A percentile compares a stretch with the other conserved stretches of the same genome.
These are phyloP conservation scores for Paratrypauchen microcephalus DNA, from an alignment of 2,797 vertebrate species.

Conservation along the genomic window DNA sequence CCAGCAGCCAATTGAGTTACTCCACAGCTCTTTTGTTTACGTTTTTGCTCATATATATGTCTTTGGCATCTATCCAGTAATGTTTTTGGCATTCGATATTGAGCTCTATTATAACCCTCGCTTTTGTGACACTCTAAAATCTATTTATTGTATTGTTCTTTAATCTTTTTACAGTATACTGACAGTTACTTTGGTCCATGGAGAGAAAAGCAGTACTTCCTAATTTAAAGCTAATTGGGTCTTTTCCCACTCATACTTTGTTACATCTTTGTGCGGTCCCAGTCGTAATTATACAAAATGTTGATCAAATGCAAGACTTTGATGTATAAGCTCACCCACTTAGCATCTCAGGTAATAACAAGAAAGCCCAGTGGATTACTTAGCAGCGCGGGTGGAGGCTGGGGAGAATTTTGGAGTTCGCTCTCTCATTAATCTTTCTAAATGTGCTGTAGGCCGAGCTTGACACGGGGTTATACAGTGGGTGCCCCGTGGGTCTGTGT, in stretches of 20 bases:
- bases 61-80: no score
- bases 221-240: conserved; percentile 7
- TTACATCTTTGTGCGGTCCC: conserved; percentile 26
- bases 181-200: background rate
- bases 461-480: conserved; percentile 59
- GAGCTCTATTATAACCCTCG: background rate
- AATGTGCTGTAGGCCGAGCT: conserved; percentile 66
- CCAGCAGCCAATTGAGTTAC: no score
- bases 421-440: conserved; percentile 74
- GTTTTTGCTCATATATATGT: no score
- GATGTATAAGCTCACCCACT: conserved; percentile 58
- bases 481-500: conserved; percentile 51
- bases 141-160: background rate
- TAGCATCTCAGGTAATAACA: conserved; percentile 66
- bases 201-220: background rate
- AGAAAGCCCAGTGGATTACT: conserved; percentile 59
- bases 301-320: conserved; percentile 56
- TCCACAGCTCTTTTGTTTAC: no score
- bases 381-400: conserved; percentile 48
- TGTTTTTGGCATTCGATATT: no score
- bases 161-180: background rate
- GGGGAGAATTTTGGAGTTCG: conserved; percentile 56
- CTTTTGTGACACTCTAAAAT: background rate
- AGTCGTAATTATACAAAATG: conserved; percentile 46
- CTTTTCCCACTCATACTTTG: background rate